Base-by-base conservation (phyloP, 2,888 invertebrate genomes). In the Agriopis aurantiaria region DNA sequence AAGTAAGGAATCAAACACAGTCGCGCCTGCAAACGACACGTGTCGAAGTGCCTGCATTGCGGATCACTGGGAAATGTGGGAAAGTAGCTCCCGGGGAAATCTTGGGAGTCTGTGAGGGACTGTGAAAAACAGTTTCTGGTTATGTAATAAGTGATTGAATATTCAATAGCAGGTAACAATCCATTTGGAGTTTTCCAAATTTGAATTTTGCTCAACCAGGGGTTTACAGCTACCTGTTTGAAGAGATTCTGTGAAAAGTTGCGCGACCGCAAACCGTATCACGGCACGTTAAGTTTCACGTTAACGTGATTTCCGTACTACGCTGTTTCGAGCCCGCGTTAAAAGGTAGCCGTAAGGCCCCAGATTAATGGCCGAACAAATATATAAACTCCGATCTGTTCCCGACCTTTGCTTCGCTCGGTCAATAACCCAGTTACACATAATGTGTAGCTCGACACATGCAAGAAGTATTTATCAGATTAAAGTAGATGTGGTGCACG, bases 21-120 rank as follows among this genome's bases (percentile, higher is more conserved):
- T 46, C 61, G 40, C 56, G 14, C n/a, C 40, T 33, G 60, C 49
- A 41, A 33, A 60, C 60, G 64, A 62, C 69, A 66, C 58, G 65
- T 70, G 65, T 66, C 65, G 53, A 71, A 53, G 57, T 65, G 68
- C 58, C 71, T 71, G 68, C 71, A 68, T n/a, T 67, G 66, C 40
- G 51, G n/a, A 61, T 61, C 23, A 52, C 52, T 12, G 9, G 45
- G 48, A 59, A 43, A 59, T 12, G 14, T 12, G 12, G 45, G 43
- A 43, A 59, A 55, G 6, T 46, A 33, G 45, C 33, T 59, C 55
- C 40, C 6, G 17, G 43, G 56, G 56, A 57, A 41, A 49, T 49
- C 60, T 49, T 14, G 60, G 7, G 49, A 51, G n/a, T 33, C 49
- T 14, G n/a, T 48, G 40, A 41, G 49, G 40, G 11, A 60, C n/a